Conservation (phyloP, 2,113 vertebrate species). For the Vombatus ursinus region DNA sequence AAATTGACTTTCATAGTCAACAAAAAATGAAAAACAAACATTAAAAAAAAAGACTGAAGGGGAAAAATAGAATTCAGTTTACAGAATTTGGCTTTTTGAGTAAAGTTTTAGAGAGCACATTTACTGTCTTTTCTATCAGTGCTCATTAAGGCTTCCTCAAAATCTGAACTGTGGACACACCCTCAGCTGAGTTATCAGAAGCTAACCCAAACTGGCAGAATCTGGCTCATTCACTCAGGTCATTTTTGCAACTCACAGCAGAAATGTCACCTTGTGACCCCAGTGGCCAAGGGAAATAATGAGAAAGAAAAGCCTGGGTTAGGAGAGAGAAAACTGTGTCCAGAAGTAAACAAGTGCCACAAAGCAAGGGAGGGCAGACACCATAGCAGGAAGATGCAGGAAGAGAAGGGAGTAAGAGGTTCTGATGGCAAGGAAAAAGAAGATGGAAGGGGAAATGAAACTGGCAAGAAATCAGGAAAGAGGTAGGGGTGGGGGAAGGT, state of each 20-base stretch:
- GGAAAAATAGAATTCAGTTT: neutral
- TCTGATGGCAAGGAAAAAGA: neutral
- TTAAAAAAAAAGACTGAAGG: neutral
- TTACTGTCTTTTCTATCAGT: neutral
- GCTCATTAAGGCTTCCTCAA: neutral
- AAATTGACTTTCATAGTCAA: neutral
- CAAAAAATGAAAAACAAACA: neutral
- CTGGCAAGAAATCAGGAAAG: neutral
- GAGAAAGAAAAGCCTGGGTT: neutral
- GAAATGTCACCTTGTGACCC: neutral
- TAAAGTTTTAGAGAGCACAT: neutral
- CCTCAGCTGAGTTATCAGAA: neutral
- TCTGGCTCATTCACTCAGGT: neutral
- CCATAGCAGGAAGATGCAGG: neutral
- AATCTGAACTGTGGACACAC: neutral
- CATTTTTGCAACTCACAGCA: neutral
- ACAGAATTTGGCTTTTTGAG: neutral
- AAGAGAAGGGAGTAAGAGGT: neutral
- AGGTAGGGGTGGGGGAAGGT: neutral
- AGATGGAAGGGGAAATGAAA: neutral
- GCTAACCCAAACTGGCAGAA: neutral
- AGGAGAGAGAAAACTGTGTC: constrained; percentile 32
- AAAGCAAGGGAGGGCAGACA: neutral
- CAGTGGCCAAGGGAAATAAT: neutral
- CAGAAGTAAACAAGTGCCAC: neutral